These are phyloP conservation scores for Drosophila birchii DNA, from an alignment of 2,888 invertebrate genomes.

Conservation along the genomic window DNA sequence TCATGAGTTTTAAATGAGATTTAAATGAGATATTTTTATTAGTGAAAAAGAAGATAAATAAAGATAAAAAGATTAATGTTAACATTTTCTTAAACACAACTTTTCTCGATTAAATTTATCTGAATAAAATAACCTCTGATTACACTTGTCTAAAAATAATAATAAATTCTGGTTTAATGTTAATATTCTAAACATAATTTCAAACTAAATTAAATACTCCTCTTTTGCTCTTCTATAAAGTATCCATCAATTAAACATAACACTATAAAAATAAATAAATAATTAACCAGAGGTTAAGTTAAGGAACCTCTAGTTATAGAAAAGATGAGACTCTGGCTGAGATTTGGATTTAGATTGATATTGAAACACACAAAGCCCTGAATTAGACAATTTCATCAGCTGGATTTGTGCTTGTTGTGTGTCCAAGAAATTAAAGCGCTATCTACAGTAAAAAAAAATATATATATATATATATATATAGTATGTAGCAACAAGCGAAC, in stretches of 20 bases:
- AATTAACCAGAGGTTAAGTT: not conserved
- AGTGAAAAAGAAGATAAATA: too few species aligned
- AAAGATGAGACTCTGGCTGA: not conserved
- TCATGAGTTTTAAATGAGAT: too few species aligned
- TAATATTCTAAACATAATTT: too few species aligned
- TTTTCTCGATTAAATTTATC: too few species aligned
- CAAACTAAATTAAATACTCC: too few species aligned
- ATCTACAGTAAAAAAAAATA: not conserved
- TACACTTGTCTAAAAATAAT: too few species aligned
- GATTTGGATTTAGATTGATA: not conserved
- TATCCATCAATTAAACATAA: not conserved
- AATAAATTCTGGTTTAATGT: too few species aligned
- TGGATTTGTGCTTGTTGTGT: not conserved
- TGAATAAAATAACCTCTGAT: too few species aligned
- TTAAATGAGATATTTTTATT: too few species aligned
- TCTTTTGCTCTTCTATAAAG: not conserved
- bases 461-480: not conserved
- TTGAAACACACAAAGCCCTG: not conserved
- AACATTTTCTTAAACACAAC: too few species aligned
- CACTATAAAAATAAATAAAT: not conserved
- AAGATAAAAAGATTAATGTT: too few species aligned
- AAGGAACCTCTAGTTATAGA: too few species aligned
- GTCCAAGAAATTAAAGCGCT: constrained; percentile 1
- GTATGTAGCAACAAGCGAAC: not conserved
- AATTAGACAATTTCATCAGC: not conserved